Conservation (phyloP, 2,113 vertebrate genomes). For the Poeciliopsis occidentalis region DNA sequence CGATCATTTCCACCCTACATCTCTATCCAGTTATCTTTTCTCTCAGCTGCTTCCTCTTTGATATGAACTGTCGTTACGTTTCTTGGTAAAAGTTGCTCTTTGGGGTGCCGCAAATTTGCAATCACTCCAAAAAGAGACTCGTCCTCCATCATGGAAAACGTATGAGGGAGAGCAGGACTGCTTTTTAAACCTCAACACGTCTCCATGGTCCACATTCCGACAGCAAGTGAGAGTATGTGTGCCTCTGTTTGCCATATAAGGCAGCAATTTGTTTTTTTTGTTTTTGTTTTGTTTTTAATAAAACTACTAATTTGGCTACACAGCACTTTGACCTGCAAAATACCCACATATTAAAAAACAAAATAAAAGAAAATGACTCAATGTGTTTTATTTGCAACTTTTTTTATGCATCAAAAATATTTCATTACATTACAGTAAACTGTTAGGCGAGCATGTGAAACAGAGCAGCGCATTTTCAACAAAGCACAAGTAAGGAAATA, state of each 20-base stretch:
- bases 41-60: neutral
- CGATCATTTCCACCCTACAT: no score
- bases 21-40: neutral
- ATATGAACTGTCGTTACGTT: neutral
- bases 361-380: neutral
- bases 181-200: neutral
- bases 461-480: neutral
- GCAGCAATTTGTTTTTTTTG: no score
- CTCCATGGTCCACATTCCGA: neutral
- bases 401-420: neutral
- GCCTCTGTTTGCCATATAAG: no score
- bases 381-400: neutral
- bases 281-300: no score
- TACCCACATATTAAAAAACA: neutral
- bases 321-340: neutral
- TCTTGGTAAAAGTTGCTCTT: neutral
- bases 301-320: neutral
- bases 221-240: neutral
- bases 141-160: neutral
- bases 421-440: neutral
- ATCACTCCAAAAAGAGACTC: neutral
- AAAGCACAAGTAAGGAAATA: no score
- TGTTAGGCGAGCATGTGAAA: neutral
- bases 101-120: neutral
- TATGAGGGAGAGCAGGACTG: neutral